These are phyloP conservation scores for Melanophora roralis DNA, from an alignment of 2,888 invertebrate genomes.

Conservation along the genomic window DNA sequence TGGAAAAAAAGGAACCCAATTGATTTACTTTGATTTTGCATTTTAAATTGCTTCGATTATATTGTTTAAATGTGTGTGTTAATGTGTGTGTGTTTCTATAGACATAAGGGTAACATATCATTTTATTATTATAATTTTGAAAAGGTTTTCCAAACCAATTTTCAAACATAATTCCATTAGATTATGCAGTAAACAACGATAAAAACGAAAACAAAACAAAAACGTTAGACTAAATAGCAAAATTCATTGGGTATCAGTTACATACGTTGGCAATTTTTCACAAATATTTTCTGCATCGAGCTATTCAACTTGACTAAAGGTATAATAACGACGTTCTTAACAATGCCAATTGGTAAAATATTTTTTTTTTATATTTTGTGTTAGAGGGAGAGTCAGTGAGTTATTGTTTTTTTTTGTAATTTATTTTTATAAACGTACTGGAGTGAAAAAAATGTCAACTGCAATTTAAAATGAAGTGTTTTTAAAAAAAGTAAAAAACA, in stretches of 20 bases:
- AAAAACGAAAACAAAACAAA: neutral
- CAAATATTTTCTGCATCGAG: constrained; percentile 21
- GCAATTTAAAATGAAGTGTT: constrained; percentile 49
- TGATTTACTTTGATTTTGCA: constrained; percentile 75
- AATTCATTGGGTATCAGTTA: constrained; percentile 50
- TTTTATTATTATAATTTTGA: constrained; percentile 8
- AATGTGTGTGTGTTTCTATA: neutral
- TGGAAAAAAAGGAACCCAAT: constrained; percentile 68
- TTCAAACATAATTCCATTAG: constrained; percentile 53
- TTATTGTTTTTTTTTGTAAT: constrained; percentile 48
- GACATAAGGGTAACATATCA: constrained; percentile 40
- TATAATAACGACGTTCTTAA: constrained; percentile 6
- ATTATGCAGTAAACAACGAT: constrained; percentile 21
- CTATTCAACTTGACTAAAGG: neutral
- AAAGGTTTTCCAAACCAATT: constrained; percentile 49
- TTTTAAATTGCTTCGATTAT: constrained; percentile 65
- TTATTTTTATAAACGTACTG: constrained; percentile 20
- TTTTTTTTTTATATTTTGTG: neutral
- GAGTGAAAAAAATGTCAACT: constrained; percentile 43
- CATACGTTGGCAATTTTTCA: constrained; percentile 55
- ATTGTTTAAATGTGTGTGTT: neutral
- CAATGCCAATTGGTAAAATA: constrained; percentile 29
- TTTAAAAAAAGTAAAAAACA: constrained; percentile 1
- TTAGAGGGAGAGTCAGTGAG: constrained; percentile 11
- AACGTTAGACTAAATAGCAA: constrained; percentile 2